Base-by-base conservation (phyloP, 2,888 invertebrate genomes). In the Clitarchus hookeri region DNA sequence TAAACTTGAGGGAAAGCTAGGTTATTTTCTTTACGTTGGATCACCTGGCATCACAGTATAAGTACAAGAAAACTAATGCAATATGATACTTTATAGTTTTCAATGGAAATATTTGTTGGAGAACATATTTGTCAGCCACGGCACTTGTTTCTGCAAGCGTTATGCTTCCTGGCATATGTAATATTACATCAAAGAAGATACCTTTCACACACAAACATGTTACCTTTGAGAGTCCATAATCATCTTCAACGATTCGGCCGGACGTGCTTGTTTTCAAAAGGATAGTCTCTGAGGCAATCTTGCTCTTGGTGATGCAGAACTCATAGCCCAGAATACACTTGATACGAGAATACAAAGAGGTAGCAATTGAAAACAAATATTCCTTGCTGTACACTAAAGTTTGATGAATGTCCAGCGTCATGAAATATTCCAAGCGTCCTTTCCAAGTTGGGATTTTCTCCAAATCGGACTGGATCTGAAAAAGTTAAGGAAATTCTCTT, bases 221-320 rank as follows among this genome's bases (percentile, higher is more conserved):
- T 82, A 82, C 82, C 82, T 82, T 82, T 13, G 82, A 82, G 13
- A 82, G 82, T 11, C 27, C 82, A 82, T 82, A 82, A 26, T 82
- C 82, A 0, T 82, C 82, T 36, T 27, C 82, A 23, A 36, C 26
- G 23, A 0, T 23, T 16, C 19, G 82, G 13, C 44, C 82, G 16
- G 82, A 4, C 3, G 36, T 6, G 36, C 11, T n/a, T 82, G 82
- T 36, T 27, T 23, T 82, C 36, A 82, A 6, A 13, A 82, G 82
- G 82, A 82, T 82, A 8, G 82, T 82, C 9, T 27, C 36, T 36
- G 82, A 82, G 6, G 13, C 36, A 27, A 82, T 27, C 36, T 36
- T 36, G 4, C 36, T 12, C 16, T 27, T 82, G 6, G 82, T 36
- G 13, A 13, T 36, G 19, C 36, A 4, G 19, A 25, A 82, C 6